Evolutionary conservation across 1,140 invertebrate species (phyloP).

Genomic region (Drosophila insularis): DNA sequence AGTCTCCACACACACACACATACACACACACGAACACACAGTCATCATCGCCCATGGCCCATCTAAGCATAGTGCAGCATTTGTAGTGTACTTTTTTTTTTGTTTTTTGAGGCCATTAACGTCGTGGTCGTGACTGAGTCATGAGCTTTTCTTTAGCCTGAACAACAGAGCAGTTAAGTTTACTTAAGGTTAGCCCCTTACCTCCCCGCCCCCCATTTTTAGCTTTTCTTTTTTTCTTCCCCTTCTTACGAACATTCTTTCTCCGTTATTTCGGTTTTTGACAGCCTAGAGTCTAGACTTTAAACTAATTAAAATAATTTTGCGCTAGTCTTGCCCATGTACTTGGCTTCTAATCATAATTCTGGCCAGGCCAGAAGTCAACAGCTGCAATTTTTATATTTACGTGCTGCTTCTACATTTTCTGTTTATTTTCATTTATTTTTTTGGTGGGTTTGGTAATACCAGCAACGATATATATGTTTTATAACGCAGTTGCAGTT

Average conservation of each 20-base stretch:
- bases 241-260: slow-evolving; percentile 26
- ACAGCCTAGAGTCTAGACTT: slow-evolving; percentile 16
- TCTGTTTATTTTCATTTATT: slow-evolving; percentile 35
- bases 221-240: slow-evolving; percentile 17
- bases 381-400: slow-evolving; percentile 18
- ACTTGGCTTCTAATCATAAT: slow-evolving; percentile 48
- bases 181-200: slow-evolving; percentile 56
- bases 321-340: slow-evolving; percentile 27
- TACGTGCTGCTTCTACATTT: slow-evolving; percentile 53
- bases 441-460: slow-evolving; percentile 62
- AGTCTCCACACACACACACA: neutral
- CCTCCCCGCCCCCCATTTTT: slow-evolving; percentile 1
- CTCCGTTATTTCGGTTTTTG: slow-evolving; percentile 45
- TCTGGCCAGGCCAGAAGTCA: neutral
- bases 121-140: slow-evolving; percentile 62
- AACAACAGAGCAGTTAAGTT: slow-evolving; percentile 40
- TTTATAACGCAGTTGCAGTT: slow-evolving; percentile 76
- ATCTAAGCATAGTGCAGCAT: neutral
- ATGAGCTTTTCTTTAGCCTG: slow-evolving; percentile 57
- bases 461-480: slow-evolving; percentile 49
- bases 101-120: slow-evolving; percentile 44
- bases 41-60: slow-evolving; percentile 1
- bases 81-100: neutral
- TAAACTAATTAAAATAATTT: slow-evolving; percentile 52
- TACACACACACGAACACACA: neutral